These are phyloP conservation scores for Lagocephalus sceleratus DNA, from an alignment of 2,797 vertebrate species.

Conservation along the genomic window DNA sequence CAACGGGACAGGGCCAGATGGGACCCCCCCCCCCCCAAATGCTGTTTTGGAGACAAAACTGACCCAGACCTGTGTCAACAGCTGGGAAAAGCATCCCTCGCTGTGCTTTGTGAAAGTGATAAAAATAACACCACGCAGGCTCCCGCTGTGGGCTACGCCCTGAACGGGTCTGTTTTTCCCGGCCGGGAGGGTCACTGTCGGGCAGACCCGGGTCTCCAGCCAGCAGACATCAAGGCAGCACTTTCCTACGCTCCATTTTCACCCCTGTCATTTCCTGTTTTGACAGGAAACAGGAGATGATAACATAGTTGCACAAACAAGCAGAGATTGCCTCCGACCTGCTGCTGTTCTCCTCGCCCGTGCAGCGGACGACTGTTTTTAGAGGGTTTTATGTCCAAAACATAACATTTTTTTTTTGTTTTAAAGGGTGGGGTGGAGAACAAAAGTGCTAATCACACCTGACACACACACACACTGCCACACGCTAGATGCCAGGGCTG, in stretches of 20 bases:
- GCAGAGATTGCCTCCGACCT: constrained; percentile 58
- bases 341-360: constrained; percentile 49
- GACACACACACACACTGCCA: constrained; percentile 8
- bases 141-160: constrained; percentile 63
- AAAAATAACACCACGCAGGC: constrained; percentile 72
- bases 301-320: constrained; percentile 73
- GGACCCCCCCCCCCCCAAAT: constrained; percentile 29
- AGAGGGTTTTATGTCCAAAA: constrained; percentile 45
- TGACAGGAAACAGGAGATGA: constrained; percentile 81
- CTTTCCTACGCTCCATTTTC: constrained; percentile 78
- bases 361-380: constrained; percentile 49
- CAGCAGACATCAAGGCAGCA: constrained; percentile 75
- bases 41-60: constrained; percentile 58
- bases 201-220: constrained; percentile 63
- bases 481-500: constrained; percentile 7
- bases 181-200: constrained; percentile 62
- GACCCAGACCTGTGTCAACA: constrained; percentile 69
- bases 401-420: no score
- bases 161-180: constrained; percentile 71
- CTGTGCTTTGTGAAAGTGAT: constrained; percentile 69
- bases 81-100: constrained; percentile 70
- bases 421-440: no score
- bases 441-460: constrained; percentile 16
- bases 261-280: constrained; percentile 80
- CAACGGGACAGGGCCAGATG: constrained; percentile 43